phyloP scores from a whole-genome alignment of 2,797 vertebrate species.

The Echeneis naucrates region DNA sequence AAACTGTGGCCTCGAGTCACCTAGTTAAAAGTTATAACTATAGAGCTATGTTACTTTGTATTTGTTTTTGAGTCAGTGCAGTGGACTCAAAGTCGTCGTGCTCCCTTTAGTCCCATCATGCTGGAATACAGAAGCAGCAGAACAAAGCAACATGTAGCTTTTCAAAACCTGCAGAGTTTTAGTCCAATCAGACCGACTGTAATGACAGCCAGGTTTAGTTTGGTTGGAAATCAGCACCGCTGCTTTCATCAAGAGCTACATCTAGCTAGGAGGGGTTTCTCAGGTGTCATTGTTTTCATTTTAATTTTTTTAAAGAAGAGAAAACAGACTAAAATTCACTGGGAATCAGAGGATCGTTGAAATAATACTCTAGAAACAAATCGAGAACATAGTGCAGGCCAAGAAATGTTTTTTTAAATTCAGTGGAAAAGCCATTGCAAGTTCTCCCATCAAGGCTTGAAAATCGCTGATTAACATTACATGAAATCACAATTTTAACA shows the following conservation, averaged over 20 bases:
- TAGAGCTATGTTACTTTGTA: neutral
- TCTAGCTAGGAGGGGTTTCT: neutral
- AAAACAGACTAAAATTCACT: neutral
- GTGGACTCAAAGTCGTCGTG: neutral
- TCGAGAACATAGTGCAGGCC: too few relatives aligned
- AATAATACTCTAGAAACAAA: too few relatives aligned
- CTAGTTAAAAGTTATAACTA: neutral
- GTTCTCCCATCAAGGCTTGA: too few relatives aligned
- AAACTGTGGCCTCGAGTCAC: neutral
- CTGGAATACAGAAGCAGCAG: neutral
- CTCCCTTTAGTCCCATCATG: neutral
- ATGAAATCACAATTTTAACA: too few relatives aligned
- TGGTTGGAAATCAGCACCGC: neutral
- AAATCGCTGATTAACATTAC: too few relatives aligned
- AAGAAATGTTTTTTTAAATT: too few relatives aligned
- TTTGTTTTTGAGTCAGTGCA: neutral
- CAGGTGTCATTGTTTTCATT: neutral
- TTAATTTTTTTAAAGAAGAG: too few relatives aligned
- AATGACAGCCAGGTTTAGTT: neutral
- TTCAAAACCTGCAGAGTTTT: constrained; percentile 1
- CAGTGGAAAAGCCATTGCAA: too few relatives aligned
- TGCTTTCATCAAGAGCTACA: neutral
- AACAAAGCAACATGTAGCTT: constrained; percentile 5
- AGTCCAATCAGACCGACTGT: neutral
- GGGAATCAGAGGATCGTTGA: too few relatives aligned